phyloP scores from a whole-genome alignment of 2,113 vertebrate genomes.

The Capreolus pygargus region DNA sequence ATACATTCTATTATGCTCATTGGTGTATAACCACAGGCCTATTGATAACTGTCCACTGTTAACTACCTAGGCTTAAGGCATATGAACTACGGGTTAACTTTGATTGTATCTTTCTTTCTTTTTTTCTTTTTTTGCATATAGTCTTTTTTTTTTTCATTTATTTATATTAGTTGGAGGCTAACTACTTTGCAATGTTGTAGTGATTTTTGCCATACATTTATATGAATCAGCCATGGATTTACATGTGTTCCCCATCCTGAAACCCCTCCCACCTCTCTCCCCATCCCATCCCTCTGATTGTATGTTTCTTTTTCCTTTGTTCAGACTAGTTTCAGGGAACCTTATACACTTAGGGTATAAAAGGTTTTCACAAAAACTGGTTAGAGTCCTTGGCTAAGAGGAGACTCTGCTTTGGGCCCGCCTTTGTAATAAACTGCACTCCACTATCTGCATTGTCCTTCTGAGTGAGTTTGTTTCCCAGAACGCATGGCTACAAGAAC shows the following conservation, averaged over 20 bases:
- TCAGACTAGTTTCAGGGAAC: background rate
- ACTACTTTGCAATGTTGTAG: too few relatives aligned
- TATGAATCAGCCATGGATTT: too few relatives aligned
- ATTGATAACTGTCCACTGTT: background rate
- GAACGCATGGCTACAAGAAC: background rate
- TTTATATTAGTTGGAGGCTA: too few relatives aligned
- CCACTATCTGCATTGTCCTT: background rate
- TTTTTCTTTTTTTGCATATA: background rate
- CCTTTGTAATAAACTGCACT: background rate
- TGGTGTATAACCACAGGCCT: background rate
- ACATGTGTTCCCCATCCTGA: too few relatives aligned
- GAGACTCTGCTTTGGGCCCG: background rate
- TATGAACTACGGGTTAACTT: fast-evolving
- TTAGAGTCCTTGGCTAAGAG: background rate
- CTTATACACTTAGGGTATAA: background rate
- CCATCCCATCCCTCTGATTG: background rate
- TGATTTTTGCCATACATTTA: too few relatives aligned
- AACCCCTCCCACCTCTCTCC: too few relatives aligned
- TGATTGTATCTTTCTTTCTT: background rate
- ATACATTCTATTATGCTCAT: background rate
- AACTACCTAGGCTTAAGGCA: background rate
- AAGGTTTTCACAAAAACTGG: background rate
- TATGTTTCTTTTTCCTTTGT: background rate
- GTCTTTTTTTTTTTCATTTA: too few relatives aligned
- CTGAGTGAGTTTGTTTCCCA: background rate